These are phyloP conservation scores for Tigriopus californicus DNA, from an alignment of 2,888 invertebrate species.

Conservation along the genomic window DNA sequence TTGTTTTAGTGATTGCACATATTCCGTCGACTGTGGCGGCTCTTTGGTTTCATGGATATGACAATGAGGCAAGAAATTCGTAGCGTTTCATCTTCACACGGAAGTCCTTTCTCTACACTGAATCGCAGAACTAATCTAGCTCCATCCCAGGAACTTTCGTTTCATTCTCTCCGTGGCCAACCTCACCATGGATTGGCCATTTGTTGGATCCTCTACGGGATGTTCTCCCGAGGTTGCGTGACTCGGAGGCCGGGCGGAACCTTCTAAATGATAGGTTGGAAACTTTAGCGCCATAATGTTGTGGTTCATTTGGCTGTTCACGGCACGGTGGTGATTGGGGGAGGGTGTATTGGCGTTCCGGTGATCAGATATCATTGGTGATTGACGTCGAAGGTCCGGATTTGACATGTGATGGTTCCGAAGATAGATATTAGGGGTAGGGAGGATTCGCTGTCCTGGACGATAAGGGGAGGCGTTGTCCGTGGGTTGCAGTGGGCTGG, in stretches of 20 bases:
- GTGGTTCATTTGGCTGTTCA: background rate
- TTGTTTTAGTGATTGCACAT: no score
- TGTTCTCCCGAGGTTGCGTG: background rate
- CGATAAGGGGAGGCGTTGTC: background rate
- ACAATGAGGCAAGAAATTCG: no score
- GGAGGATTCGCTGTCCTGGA: background rate
- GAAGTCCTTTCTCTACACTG: background rate
- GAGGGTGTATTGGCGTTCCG: no score
- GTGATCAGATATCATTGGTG: no score
- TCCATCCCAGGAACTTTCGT: conserved; percentile 1
- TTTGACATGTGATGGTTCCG: no score
- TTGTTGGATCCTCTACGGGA: background rate
- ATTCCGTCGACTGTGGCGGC: no score
- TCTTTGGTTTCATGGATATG: no score
- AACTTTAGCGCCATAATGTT: background rate
- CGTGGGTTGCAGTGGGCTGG: no score
- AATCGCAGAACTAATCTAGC: background rate
- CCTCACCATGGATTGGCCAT: background rate
- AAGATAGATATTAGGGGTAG: background rate
- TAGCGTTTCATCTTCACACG: no score
- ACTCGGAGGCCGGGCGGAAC: background rate
- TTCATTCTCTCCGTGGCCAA: conserved; percentile 1
- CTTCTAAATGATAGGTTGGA: background rate
- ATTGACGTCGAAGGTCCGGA: no score
- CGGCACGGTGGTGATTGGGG: background rate